Base-by-base conservation (phyloP, 2,797 vertebrate species). In the Margarornis squamiger region DNA sequence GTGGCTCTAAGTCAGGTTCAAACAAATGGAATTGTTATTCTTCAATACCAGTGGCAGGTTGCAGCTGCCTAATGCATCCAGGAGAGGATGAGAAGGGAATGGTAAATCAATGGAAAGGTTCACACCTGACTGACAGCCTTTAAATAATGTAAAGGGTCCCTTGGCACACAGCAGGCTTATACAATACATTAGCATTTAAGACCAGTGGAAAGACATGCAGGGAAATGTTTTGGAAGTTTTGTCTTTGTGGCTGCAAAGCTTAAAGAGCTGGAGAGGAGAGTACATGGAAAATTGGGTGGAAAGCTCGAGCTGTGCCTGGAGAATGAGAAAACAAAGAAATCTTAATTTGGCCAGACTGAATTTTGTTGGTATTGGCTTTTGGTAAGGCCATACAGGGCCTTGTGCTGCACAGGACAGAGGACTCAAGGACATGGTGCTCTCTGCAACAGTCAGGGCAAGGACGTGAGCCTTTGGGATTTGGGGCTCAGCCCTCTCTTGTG, bases 91-190 rank as follows among this genome's bases (percentile, higher is more conserved):
- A 91, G 89, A 68, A 86, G 88, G 59, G 92, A 96, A 92, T 95
- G 95, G 84, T 43, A 95, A 97, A 95, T 94, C 92, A 95, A 79
- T 85, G 86, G 94, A 94, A 89, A 96, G 83, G 88, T 95, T 96
- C 93, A 88, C 77, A 95, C 80, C 88, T 97, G 86, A 90, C 71
- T 80, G 95, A 92, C 92, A 95, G 88, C 80, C 55, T 76, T 83
- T 97, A 88, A 88, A 90, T 92, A 92, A 96, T 96, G 71, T 80
- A 88, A 91, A 91, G 63, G 55, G 71, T 73, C 70, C 88, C 88
- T 78, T 13, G 32, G 67, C 86, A 73, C 73, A 93, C 6, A 6
- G 92, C 22, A 6, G 86, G 80, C 61, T 86, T 96, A 63, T 45
- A 76, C 92, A 95, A 95, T 39, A 24, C 77, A 24, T 95, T 82